Evolutionary conservation across 2,113 vertebrate genomes (phyloP), one percentile per base, ranked within the genome.

Genomic region (Hippocampus comes): DNA sequence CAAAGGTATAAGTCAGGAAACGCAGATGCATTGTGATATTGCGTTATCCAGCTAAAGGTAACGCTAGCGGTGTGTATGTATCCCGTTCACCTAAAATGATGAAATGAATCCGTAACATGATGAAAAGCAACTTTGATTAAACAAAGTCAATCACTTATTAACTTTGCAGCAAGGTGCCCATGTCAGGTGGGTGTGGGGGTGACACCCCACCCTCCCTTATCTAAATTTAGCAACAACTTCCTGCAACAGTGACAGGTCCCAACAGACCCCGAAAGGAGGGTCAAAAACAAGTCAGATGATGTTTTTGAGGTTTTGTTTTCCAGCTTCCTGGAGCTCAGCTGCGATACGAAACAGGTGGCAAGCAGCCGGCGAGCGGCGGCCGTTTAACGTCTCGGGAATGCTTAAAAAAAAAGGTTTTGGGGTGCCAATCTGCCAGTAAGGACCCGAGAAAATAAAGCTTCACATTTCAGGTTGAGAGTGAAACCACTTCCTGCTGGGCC

Each of bases 401-500:
- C 20, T 67, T 43, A 46, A 46, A 42, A n/a, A n/a, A 46, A n/a
- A 46, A 51, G 10, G 12, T 53, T 21, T 5, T 88, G 87, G 86
- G 88, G 88, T 86, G 88, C 85, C 78, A 83, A 80, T 23, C 77
- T 69, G 72, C 73, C 65, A 71, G 59, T 17, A 27, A 68, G 69
- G 84, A 87, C 77, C 84, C 83, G 84, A 38, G 77, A 84, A 84
- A 77, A 73, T 71, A 87, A 88, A 89, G 85, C 86, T 86, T 82
- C 82, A 84, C 87, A 79, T 89, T 11, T 79, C 85, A 81, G 80
- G 70, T 79, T 74, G 85, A 82, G 87, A 87, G 93, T 93, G 93
- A 95, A 94, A 93, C 94, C 92, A 93, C 91, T 93, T 95, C 88
- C 90, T 92, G 89, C 81, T 87, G 88, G 89, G 83, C 85, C 55